Base-by-base conservation (phyloP, 2,888 invertebrate species). In the Clitarchus hookeri region DNA sequence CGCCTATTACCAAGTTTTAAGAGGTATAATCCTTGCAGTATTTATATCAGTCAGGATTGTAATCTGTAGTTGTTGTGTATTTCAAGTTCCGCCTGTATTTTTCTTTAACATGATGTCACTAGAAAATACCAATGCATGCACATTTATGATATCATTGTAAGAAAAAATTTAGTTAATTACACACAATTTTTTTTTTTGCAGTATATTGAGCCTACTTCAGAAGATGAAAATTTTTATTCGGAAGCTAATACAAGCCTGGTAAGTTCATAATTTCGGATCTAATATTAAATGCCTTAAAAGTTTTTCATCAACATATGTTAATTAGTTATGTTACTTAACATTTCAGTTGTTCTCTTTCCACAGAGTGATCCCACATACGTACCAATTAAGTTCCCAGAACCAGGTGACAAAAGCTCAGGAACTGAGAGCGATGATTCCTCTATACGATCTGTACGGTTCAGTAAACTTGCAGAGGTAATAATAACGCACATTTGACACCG, bases 361-460 rank as follows among this genome's bases (percentile, higher is more conserved):
- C 91, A 97, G 96, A 97, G 98, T 90, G 97, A 98, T 91, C 96
- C 98, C 26, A 96, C 96, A 84, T 98, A 96, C 93, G 96, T 98
- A 88, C 98, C 98, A 85, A 95, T 98, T 48, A 96, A 98, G 90
- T 94, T 93, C 48, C 94, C 95, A 53, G 95, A 95, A 84, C 94
- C 94, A 88, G 94, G 94, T 25, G 92, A 92, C 85, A 93, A 93
- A 88, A 94, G 93, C 88, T 96, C 96, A 83, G 96, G 96, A 80
- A 96, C 96, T 54, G 96, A 97, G 90, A 96, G 96, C 89, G 96
- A 98, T 92, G 98, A 97, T 91, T 96, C 96, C 86, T 95, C 96
- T 23, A 94, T 96, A 87, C 94, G 96, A 88, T 96, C 97, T 86
- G 98, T 98, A 19, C 94, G 98, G 87, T 98, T 98, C 91, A 98